Evolutionary conservation across 2,113 vertebrate species (phyloP).

Genomic region (Varanus komodoensis): DNA sequence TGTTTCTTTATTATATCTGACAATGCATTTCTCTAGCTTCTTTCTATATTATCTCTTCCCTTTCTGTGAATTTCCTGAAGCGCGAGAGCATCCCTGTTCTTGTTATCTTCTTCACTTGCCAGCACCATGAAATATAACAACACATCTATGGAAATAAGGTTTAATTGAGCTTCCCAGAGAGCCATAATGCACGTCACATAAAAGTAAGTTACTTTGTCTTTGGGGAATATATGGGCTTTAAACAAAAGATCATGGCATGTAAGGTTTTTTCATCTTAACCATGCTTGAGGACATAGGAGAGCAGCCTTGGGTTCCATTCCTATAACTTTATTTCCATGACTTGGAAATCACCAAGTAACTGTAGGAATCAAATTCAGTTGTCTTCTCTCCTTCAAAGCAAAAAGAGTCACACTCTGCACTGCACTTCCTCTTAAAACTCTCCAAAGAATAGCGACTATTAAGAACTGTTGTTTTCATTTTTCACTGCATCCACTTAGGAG

Average conservation of each 20-base stretch:
- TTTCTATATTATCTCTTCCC: background rate
- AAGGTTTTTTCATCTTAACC: background rate
- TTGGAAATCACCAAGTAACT: background rate
- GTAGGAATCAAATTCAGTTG: background rate
- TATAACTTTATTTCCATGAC: background rate
- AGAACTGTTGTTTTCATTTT: background rate
- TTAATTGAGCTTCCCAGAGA: slow-evolving; percentile 5
- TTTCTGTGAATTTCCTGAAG: background rate
- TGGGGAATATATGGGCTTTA: background rate
- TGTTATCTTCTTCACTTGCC: background rate
- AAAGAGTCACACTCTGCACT: background rate
- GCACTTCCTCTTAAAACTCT: background rate
- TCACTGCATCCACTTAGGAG: background rate
- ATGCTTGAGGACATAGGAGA: background rate
- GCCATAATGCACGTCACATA: background rate
- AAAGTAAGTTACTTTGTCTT: background rate
- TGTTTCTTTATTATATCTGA: background rate
- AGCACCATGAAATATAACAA: background rate
- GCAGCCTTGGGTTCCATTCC: background rate
- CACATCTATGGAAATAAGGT: background rate
- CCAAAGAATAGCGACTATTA: background rate
- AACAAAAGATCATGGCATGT: background rate
- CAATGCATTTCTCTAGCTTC: background rate
- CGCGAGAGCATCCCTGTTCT: background rate
- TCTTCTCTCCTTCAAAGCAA: background rate